Evolutionary conservation across 2,797 vertebrate species (phyloP).

Genomic region (Todus mexicanus): DNA sequence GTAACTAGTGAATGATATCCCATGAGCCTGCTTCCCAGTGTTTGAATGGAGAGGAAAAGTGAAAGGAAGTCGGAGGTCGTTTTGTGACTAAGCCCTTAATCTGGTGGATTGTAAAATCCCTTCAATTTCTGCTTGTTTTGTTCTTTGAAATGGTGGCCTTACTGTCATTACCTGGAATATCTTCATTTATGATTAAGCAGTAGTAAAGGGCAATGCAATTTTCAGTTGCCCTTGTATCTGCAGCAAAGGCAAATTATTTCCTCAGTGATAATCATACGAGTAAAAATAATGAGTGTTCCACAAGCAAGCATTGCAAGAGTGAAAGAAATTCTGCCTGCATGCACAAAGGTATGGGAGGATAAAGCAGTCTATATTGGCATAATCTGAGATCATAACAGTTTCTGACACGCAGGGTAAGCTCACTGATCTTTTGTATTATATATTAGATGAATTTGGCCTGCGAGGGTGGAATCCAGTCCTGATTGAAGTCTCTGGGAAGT

Average conservation of each 20-base stretch:
- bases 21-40: not conserved
- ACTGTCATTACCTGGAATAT: not conserved
- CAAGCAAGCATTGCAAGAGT: not conserved
- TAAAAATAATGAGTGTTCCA: not conserved
- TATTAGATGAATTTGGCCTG: not conserved
- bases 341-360: not conserved
- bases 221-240: not conserved
- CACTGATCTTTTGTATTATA: not conserved
- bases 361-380: not conserved
- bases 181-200: not conserved
- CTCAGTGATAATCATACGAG: not conserved
- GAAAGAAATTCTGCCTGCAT: not conserved
- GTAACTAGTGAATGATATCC: not conserved
- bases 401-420: not conserved
- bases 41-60: not conserved
- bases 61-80: not conserved
- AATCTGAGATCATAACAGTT: not conserved
- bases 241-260: not conserved
- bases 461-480: not conserved
- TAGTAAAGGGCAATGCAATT: not conserved
- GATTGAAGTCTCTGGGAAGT: not conserved
- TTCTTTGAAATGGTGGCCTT: not conserved
- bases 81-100: not conserved
- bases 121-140: not conserved
- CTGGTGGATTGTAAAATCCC: not conserved